Evolutionary conservation across 2,888 invertebrate species (phyloP).

Genomic region (Pyrrhia umbra): DNA sequence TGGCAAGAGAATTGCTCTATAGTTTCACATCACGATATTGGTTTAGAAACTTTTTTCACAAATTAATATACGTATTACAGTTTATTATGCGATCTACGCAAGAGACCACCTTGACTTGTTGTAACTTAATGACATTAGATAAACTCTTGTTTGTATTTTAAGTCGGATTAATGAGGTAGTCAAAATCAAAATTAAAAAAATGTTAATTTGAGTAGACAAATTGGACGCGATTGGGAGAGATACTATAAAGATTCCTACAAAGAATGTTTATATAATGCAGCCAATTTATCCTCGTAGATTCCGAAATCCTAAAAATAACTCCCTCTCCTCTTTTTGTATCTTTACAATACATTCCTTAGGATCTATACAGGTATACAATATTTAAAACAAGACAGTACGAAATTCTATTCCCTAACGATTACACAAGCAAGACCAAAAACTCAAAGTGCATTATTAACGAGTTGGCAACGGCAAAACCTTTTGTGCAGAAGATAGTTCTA

Average conservation of each 20-base stretch:
- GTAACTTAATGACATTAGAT: slow-evolving; percentile 40
- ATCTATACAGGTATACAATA: slow-evolving; percentile 8
- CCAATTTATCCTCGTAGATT: background rate
- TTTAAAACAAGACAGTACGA: slow-evolving; percentile 44
- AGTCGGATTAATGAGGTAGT: slow-evolving; percentile 50
- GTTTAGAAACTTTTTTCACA: slow-evolving; percentile 16
- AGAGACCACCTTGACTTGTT: slow-evolving; percentile 29
- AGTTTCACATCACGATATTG: slow-evolving; percentile 19
- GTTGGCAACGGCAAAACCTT: slow-evolving; percentile 70
- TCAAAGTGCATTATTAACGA: slow-evolving; percentile 84
- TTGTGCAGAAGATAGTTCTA: slow-evolving; percentile 63
- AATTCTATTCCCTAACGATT: slow-evolving; percentile 61
- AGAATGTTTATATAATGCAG: background rate
- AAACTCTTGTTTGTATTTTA: slow-evolving; percentile 36
- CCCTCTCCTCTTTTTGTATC: slow-evolving; percentile 3
- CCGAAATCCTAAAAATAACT: background rate
- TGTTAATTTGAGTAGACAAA: slow-evolving; percentile 32
- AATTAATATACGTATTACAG: slow-evolving; percentile 24
- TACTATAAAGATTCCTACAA: slow-evolving; percentile 26
- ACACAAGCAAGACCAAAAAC: slow-evolving; percentile 59
- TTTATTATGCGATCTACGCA: slow-evolving; percentile 22
- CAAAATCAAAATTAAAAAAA: slow-evolving; percentile 43
- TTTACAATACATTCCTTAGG: slow-evolving; percentile 36
- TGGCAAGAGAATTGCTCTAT: slow-evolving; percentile 8
- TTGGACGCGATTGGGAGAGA: slow-evolving; percentile 43